These are phyloP conservation scores for Eurois occulta DNA, from an alignment of 2,888 invertebrate species.

Conservation along the genomic window DNA sequence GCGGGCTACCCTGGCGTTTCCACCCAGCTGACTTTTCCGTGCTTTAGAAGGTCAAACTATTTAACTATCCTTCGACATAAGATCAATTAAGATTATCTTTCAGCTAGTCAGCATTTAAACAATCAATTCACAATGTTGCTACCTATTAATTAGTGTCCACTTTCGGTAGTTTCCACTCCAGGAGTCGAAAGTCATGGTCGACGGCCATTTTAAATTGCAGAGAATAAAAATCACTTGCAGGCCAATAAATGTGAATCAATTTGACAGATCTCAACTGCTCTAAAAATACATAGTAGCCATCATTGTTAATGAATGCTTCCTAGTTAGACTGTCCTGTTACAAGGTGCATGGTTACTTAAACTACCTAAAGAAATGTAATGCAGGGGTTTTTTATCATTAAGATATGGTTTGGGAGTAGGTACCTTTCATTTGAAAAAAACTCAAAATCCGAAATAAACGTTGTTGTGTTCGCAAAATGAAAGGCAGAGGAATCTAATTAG, in stretches of 20 bases:
- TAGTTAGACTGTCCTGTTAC: not conserved
- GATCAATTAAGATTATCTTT: not conserved
- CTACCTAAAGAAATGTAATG: no score
- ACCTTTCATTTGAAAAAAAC: no score
- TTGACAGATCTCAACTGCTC: slow-evolving; percentile 31
- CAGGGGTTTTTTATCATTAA: not conserved
- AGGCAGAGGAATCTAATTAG: not conserved
- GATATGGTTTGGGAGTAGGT: not conserved
- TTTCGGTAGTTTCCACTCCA: slow-evolving; percentile 29
- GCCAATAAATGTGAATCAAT: slow-evolving; percentile 49
- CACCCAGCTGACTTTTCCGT: not conserved
- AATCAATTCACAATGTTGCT: not conserved
- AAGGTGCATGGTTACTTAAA: not conserved
- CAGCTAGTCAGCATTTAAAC: no score
- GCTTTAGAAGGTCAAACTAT: not conserved
- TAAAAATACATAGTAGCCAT: slow-evolving; percentile 31
- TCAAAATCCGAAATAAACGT: no score
- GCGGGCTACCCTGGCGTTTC: no score
- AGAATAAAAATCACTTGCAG: slow-evolving; percentile 41
- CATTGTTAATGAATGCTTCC: slow-evolving; percentile 32
- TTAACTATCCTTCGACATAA: not conserved
- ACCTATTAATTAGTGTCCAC: not conserved
- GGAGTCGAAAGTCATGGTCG: slow-evolving; percentile 5
- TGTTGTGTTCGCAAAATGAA: not conserved
- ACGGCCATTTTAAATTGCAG: slow-evolving; percentile 44